phyloP scores from a whole-genome alignment of 1,140 invertebrate species.

The Ceratina australensis region DNA sequence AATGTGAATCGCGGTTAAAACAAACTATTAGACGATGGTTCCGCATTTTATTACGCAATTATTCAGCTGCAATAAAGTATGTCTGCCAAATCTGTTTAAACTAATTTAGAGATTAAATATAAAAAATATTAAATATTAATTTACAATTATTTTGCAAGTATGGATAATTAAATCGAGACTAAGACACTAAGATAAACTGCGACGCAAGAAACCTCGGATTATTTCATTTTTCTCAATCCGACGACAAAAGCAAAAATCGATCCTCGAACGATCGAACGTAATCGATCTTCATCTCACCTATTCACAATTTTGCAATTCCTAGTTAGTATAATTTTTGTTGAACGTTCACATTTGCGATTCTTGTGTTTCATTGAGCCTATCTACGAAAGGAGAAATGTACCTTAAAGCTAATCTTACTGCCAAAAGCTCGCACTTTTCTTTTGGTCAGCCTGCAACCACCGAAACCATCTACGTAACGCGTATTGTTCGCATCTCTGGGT shows the following conservation, averaged over 20 bases:
- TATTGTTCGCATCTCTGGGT: too few relatives aligned
- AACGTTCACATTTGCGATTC: slow-evolving; percentile 20
- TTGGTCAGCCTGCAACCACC: slow-evolving; percentile 10
- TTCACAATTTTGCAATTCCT: not conserved
- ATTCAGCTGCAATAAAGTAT: too few relatives aligned
- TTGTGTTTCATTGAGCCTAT: slow-evolving; percentile 42
- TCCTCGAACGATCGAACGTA: slow-evolving; percentile 20
- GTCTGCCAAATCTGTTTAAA: too few relatives aligned
- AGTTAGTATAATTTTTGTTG: slow-evolving; percentile 2
- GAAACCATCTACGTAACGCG: not conserved
- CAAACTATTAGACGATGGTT: too few relatives aligned
- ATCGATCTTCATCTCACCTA: not conserved
- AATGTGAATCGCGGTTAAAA: slow-evolving; percentile 27
- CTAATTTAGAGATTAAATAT: too few relatives aligned
- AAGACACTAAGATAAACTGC: too few relatives aligned
- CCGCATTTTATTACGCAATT: too few relatives aligned
- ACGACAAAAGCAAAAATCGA: slow-evolving; percentile 3
- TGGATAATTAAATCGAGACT: too few relatives aligned
- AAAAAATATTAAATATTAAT: too few relatives aligned
- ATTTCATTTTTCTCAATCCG: slow-evolving; percentile 13
- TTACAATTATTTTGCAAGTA: too few relatives aligned
- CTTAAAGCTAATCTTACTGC: slow-evolving; percentile 51
- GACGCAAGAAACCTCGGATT: too few relatives aligned
- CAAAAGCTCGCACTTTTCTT: slow-evolving; percentile 44
- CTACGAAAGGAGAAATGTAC: slow-evolving; percentile 25